Base-by-base conservation (phyloP, 2,113 vertebrate species). In the Pelecanus crispus region DNA sequence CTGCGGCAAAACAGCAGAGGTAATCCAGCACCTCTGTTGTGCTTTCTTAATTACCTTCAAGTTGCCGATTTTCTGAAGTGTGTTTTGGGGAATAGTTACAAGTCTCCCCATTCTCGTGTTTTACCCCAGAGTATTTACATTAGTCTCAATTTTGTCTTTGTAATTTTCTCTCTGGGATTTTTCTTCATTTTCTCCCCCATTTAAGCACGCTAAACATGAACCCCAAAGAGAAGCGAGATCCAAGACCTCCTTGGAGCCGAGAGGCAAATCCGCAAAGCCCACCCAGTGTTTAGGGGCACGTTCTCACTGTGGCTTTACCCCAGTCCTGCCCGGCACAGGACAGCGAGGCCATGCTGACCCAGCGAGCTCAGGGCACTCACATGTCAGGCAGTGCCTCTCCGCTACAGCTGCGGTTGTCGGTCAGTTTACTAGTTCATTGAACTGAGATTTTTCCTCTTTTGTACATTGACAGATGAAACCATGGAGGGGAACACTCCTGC, bases 351-450 rank as follows among this genome's bases (percentile, higher is more conserved):
- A 0, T 17, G 22, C 49, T 63, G 67, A 61, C n/a, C 28, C 32
- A 42, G 22, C 1, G 2, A 50, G 28, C 17, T 68, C 19, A 31
- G 0, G 1, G 8, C 1, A 3, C 26, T 52, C 22, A 11, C 2
- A 0, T 7, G 24, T 55, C 12, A 45, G 47, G 29, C 28, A 44
- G 11, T 38, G 38, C 10, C 47, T 80, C 58, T 63, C 36, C 25
- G 21, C 45, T 40, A 8, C 24, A 19, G 29, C n/a, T 68, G 42
- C 0, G 0, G 6, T 2, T 59, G 6, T 58, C 0, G 0, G 3
- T 25, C 55, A 38, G 10, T 26, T 83, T 29, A 17, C 32, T 14
- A 12, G 7, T 17, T 73, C 38, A 15, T 5, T 20, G 29, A 56
- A 44, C 36, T 18, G 72, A 88, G 50, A 68, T 44, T 50, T 49